Evolutionary conservation across 2,888 invertebrate genomes (phyloP).

Genomic region (Odiellus spinosus): DNA sequence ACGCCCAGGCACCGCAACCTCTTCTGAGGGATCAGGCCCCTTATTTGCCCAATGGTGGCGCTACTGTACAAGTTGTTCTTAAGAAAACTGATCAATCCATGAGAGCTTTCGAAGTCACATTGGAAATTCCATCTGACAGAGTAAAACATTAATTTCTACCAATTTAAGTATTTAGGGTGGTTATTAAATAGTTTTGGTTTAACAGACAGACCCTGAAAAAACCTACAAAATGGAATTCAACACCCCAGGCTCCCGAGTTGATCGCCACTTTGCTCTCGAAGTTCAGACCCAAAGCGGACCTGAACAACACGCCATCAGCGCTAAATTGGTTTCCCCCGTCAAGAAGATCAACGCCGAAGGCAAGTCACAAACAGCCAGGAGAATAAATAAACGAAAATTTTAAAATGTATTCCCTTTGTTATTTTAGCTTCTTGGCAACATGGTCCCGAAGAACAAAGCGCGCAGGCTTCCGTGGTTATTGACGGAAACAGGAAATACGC

Average conservation of each 20-base stretch:
- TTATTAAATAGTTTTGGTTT: too few species aligned
- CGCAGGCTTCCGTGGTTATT: too few species aligned
- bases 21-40: neutral
- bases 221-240: slow-evolving; percentile 8
- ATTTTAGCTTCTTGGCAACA: too few species aligned
- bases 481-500: neutral
- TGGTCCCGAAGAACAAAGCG: too few species aligned
- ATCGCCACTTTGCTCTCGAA: slow-evolving; percentile 7
- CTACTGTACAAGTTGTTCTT: slow-evolving; percentile 3
- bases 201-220: slow-evolving; percentile 3
- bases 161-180: too few species aligned
- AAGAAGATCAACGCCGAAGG: too few species aligned
- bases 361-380: too few species aligned
- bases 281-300: slow-evolving; percentile 2
- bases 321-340: too few species aligned
- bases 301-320: too few species aligned
- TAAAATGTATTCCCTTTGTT: too few species aligned
- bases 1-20: neutral
- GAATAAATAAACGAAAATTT: too few species aligned
- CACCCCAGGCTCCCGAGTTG: slow-evolving; percentile 8
- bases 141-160: slow-evolving; percentile 1
- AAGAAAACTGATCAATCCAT: slow-evolving; percentile 12
- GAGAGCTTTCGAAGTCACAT: slow-evolving; percentile 5
- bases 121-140: slow-evolving; percentile 9
- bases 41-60: neutral